phyloP scores from a whole-genome alignment of 2,797 vertebrate genomes.

The Chiloscyllium punctatum region DNA sequence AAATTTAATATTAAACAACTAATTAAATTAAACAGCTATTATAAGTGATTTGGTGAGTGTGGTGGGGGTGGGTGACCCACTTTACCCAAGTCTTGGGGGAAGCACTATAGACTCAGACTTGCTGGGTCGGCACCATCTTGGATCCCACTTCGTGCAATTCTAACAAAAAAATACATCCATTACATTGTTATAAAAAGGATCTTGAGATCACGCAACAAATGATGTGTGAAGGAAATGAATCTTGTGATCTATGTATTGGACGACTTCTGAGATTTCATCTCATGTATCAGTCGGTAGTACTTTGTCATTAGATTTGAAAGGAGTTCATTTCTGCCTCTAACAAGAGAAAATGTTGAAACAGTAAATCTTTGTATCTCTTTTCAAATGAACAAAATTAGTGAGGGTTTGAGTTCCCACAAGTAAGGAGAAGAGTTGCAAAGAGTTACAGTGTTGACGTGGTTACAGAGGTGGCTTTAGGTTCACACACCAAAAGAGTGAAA shows the following conservation, averaged over 20 bases:
- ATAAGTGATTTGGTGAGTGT: too few species aligned
- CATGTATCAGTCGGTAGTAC: neutral
- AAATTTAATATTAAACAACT: too few species aligned
- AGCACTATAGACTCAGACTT: too few species aligned
- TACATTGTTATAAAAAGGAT: neutral
- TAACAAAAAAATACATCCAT: neutral
- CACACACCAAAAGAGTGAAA: neutral
- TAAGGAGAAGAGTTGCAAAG: neutral
- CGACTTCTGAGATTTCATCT: neutral
- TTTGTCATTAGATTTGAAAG: neutral
- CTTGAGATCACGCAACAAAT: neutral
- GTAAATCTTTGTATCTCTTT: neutral
- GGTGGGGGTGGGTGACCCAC: too few species aligned
- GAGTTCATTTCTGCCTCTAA: neutral
- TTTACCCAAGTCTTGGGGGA: too few species aligned
- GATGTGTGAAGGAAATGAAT: neutral
- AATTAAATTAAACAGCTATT: too few species aligned
- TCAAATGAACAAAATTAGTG: neutral
- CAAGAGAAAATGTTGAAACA: neutral
- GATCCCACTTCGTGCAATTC: neutral
- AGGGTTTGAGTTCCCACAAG: neutral
- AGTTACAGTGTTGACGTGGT: neutral
- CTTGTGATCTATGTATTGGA: neutral
- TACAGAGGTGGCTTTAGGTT: neutral
- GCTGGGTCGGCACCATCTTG: too few species aligned